Percentiles rank a stretch among this genome's conserved stretches.
These are phyloP conservation scores for Forbesichthys agassizii DNA, from an alignment of 2,113 vertebrate genomes.

Conservation along the genomic window DNA sequence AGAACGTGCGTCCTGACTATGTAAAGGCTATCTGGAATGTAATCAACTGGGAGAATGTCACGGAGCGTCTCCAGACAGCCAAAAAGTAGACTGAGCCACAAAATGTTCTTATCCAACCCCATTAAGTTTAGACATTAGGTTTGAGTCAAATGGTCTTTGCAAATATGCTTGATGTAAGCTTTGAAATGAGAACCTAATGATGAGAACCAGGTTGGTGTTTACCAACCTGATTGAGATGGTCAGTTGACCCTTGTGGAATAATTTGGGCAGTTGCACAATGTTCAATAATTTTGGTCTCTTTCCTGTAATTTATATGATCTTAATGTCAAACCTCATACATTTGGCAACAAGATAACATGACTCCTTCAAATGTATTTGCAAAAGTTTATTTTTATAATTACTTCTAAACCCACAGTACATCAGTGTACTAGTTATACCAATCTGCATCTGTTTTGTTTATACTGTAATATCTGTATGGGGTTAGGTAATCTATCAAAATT, in stretches of 20 bases:
- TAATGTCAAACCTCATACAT: background rate
- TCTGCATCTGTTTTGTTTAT: constrained; percentile 30
- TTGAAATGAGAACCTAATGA: background rate
- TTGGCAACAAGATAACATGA: background rate
- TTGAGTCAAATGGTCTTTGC: constrained; percentile 26
- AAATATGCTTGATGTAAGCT: constrained; percentile 17
- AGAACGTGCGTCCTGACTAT: constrained; percentile 96
- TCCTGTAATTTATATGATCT: background rate
- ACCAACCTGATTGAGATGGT: background rate
- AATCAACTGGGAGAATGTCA: constrained; percentile 94
- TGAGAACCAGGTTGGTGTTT: no score
- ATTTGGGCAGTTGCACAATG: no score
- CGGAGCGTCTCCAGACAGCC: constrained; percentile 81
- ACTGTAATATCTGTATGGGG: constrained; percentile 40
- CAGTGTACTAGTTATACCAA: background rate
- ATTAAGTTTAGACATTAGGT: background rate
- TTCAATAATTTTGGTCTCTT: background rate
- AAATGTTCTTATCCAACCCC: background rate
- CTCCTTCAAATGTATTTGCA: constrained; percentile 21
- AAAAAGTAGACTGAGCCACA: constrained; percentile 78
- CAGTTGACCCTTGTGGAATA: background rate
- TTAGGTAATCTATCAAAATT: background rate
- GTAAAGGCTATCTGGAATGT: constrained; percentile 98
- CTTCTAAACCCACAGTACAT: background rate
- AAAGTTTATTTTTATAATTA: constrained; percentile 19